A percentile compares a stretch with the other conserved stretches of the same genome.
These are phyloP conservation scores for Etheostoma spectabile DNA, from an alignment of 2,113 vertebrate species.

Conservation along the genomic window DNA sequence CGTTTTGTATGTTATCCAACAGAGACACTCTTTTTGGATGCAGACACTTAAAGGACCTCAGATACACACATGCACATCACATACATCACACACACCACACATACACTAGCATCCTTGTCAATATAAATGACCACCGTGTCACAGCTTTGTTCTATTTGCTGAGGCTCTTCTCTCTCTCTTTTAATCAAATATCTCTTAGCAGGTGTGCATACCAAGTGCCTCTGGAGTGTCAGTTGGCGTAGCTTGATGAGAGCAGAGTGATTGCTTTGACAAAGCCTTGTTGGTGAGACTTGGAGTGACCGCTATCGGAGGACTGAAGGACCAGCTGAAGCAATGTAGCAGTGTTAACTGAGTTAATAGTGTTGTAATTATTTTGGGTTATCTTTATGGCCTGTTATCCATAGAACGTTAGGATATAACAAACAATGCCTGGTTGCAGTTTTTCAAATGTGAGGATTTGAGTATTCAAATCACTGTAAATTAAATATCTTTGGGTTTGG, in stretches of 20 bases:
- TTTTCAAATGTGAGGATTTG: not conserved
- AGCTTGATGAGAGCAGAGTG: slow-evolving; percentile 48
- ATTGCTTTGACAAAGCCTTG: slow-evolving; percentile 43
- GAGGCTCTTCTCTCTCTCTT: slow-evolving; percentile 8
- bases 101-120: not conserved
- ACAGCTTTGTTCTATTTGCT: slow-evolving; percentile 12
- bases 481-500: not conserved
- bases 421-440: not conserved
- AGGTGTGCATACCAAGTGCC: slow-evolving; percentile 33
- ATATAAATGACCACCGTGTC: slow-evolving; percentile 5
- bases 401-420: no score
- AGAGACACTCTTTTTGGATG: not conserved
- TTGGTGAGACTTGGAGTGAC: slow-evolving; percentile 50
- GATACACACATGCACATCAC: slow-evolving; percentile 15
- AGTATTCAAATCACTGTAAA: not conserved
- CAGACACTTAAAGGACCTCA: not conserved
- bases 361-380: not conserved
- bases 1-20: not conserved
- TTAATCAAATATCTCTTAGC: slow-evolving; percentile 48
- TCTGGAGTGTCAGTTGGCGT: slow-evolving; percentile 40
- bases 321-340: not conserved
- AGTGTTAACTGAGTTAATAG: not conserved
- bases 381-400: not conserved
- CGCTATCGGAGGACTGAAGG: not conserved
- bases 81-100: not conserved